These are phyloP conservation scores for Eumaeus atala DNA, from an alignment of 1,140 invertebrate genomes.

Conservation along the genomic window DNA sequence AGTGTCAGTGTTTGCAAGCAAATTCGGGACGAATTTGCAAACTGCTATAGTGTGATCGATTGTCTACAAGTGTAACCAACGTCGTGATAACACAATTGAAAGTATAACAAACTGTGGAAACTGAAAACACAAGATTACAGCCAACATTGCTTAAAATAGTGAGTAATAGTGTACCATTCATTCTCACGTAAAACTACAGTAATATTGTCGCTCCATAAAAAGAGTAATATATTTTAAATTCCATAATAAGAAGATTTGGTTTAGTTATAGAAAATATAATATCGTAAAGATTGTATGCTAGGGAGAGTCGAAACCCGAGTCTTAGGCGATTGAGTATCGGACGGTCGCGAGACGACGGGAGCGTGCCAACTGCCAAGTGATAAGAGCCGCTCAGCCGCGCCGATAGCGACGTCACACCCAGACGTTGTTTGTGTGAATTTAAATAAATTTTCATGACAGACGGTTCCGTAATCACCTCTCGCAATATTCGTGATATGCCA, in stretches of 20 bases:
- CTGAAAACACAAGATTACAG: slow-evolving; percentile 61
- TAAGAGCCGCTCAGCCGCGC: no score
- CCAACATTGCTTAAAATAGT: slow-evolving; percentile 69
- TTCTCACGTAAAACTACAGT: slow-evolving; percentile 1
- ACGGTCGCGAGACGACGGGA: slow-evolving; percentile 53
- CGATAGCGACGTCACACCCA: slow-evolving; percentile 72
- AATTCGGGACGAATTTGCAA: slow-evolving; percentile 24
- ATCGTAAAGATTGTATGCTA: slow-evolving; percentile 31
- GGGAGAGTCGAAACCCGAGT: slow-evolving; percentile 44
- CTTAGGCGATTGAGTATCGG: slow-evolving; percentile 41
- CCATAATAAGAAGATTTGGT: neutral
- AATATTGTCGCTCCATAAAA: neutral
- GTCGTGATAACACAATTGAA: slow-evolving; percentile 50
- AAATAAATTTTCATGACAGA: slow-evolving; percentile 74
- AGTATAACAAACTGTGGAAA: slow-evolving; percentile 49
- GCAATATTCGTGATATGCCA: slow-evolving; percentile 62
- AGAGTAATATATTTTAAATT: neutral
- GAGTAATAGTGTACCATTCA: slow-evolving; percentile 41
- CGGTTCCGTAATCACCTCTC: slow-evolving; percentile 71
- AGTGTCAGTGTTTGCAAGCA: slow-evolving; percentile 56
- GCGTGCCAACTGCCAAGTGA: slow-evolving; percentile 73
- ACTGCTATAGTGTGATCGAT: slow-evolving; percentile 55
- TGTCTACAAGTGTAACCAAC: slow-evolving; percentile 49
- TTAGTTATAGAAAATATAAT: no score
- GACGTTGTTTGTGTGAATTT: slow-evolving; percentile 74